Percentiles rank a stretch among this genome's conserved stretches.
phyloP scores from a whole-genome alignment of 2,113 vertebrate species.

The Xenopus tropicalis region DNA sequence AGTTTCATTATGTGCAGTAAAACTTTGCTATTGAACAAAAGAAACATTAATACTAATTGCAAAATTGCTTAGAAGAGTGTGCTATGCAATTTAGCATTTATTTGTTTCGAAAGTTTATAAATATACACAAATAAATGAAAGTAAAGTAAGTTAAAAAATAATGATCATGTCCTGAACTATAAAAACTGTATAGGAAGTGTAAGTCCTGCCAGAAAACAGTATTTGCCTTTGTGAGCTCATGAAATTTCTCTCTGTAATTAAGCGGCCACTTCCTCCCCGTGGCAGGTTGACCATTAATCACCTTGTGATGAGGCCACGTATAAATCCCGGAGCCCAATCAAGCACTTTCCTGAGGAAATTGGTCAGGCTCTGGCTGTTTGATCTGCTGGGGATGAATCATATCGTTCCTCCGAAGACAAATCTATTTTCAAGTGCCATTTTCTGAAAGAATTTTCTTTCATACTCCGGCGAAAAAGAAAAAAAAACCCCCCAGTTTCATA shows the following conservation, averaged over 20 bases:
- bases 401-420: constrained; percentile 70
- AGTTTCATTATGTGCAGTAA: no score
- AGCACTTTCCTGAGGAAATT: constrained; percentile 79
- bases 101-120: no score
- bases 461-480: constrained; percentile 52
- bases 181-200: no score
- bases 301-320: constrained; percentile 62
- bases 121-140: no score
- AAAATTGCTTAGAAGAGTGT: no score
- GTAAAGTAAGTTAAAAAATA: no score
- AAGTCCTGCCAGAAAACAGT: constrained; percentile 30
- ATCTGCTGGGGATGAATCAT: constrained; percentile 61
- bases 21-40: no score
- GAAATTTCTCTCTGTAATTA: constrained; percentile 63
- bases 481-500: constrained; percentile 67
- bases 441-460: constrained; percentile 57
- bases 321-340: constrained; percentile 69
- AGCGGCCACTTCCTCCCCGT: constrained; percentile 64
- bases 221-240: constrained; percentile 59
- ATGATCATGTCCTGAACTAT: no score
- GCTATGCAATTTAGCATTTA: no score
- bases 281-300: constrained; percentile 69
- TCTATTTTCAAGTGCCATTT: constrained; percentile 70
- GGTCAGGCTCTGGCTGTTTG: constrained; percentile 63
- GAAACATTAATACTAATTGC: no score